Evolutionary conservation across 2,113 vertebrate genomes (phyloP), one percentile per base, ranked within the genome.

Genomic region (Hassar affinis): DNA sequence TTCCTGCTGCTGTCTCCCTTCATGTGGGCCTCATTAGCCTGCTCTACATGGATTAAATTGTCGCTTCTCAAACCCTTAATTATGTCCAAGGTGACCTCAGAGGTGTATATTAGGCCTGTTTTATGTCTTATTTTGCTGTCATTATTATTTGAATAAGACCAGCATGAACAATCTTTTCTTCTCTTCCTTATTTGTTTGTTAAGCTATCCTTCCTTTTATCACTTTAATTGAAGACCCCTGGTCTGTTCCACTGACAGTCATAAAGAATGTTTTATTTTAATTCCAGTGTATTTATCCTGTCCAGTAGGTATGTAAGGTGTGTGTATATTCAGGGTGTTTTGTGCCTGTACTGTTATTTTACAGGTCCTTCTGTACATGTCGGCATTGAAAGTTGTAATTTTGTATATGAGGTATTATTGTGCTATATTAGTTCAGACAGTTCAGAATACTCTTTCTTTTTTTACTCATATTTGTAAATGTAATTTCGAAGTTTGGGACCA

Each of bases 261-360:
- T 83, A 77, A 71, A 88, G 64, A 80, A 84, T 79, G 64, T 68
- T 74, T 54, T 57, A 72, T 86, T 71, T 71, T 33, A 62, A 79
- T 77, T 54, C 78, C 66, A 59, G 35, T 89, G 81, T 90, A 90
- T 75, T 84, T 3, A 38, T 52, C 57, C 38, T 51, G n/a, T 74
- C 8, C 27, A 42, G 17, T 75, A 18, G n/a, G 38, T 27, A 25
- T 35, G 12, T 75, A 42, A 6, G 6, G 47, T n/a, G 82, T 82
- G 42, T 82, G 33, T 25, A 59, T 54, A 52, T 87, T 88, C 30
- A 81, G 82, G 0, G 51, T 86, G 51, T 86, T 93, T 88, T 66
- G 88, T 83, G n/a, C 45, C 84, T 85, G 89, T 86, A 72, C 87
- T 83, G 85, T 87, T 42, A 76, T 88, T 89, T 87, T 88, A 82